These are phyloP conservation scores for Phoenoteleia sp. DNA, from an alignment of 2,888 invertebrate species.

Conservation along the genomic window DNA sequence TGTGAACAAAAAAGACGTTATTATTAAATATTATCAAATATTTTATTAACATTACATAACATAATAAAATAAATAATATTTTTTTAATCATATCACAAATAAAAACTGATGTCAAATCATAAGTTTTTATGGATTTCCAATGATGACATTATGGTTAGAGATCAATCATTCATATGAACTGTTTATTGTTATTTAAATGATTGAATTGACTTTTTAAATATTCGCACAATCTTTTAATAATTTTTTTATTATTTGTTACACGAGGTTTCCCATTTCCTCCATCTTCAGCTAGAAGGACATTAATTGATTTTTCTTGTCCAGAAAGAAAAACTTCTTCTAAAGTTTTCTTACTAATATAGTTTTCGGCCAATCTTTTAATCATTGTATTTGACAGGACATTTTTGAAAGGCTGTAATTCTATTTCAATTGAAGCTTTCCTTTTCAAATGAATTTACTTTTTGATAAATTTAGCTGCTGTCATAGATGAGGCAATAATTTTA, in stretches of 20 bases:
- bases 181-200: no score
- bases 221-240: no score
- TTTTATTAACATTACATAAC: no score
- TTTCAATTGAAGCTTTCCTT: background rate
- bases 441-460: slow-evolving; percentile 2
- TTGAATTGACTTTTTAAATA: no score
- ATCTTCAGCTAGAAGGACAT: slow-evolving; percentile 22
- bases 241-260: slow-evolving; percentile 15
- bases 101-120: no score
- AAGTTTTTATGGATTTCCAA: no score
- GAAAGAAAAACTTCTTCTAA: slow-evolving; percentile 17
- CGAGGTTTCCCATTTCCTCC: slow-evolving; percentile 9
- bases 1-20: no score
- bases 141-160: no score
- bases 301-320: slow-evolving; percentile 12
- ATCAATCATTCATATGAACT: no score
- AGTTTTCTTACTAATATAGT: slow-evolving; percentile 1
- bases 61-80: no score
- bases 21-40: no score
- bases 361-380: slow-evolving; percentile 27
- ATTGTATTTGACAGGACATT: slow-evolving; percentile 1
- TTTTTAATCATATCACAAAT: no score
- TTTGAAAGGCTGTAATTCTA: slow-evolving; percentile 15
- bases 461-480: background rate
- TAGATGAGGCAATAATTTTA: background rate